phyloP scores from a whole-genome alignment of 2,888 invertebrate genomes.

The Alitta virens region DNA sequence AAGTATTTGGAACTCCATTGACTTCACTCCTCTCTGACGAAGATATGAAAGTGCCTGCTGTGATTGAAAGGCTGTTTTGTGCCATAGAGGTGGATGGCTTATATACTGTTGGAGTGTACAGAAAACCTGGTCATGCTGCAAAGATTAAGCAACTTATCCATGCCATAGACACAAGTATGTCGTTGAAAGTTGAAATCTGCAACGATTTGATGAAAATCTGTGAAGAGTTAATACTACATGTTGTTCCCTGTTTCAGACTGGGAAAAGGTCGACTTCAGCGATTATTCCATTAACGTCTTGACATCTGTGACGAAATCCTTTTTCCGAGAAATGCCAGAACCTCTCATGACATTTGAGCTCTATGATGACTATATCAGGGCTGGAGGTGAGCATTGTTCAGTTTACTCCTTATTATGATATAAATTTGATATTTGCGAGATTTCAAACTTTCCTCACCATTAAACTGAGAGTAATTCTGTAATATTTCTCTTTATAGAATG shows the following conservation, averaged over 20 bases:
- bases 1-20: constrained; percentile 79
- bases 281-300: constrained; percentile 84
- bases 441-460: too few species aligned
- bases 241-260: constrained; percentile 60
- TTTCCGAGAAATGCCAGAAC: constrained; percentile 90
- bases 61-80: constrained; percentile 82
- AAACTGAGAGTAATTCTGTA: too few species aligned
- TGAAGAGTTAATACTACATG: too few species aligned
- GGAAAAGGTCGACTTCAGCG: constrained; percentile 64
- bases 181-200: too few species aligned
- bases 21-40: constrained; percentile 63
- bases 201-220: too few species aligned
- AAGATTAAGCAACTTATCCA: constrained; percentile 55
- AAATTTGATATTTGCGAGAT: too few species aligned
- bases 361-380: constrained; percentile 93
- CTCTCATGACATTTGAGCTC: constrained; percentile 85
- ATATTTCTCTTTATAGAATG: constrained; percentile 62
- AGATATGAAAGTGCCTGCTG: constrained; percentile 74
- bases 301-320: constrained; percentile 85
- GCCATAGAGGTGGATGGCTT: constrained; percentile 88
- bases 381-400: constrained; percentile 59
- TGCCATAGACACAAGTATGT: too few species aligned
- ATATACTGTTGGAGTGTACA: constrained; percentile 88
- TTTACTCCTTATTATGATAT: neutral
- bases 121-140: constrained; percentile 72